phyloP scores from a whole-genome alignment of 2,797 vertebrate genomes.

The Enteromius paludinosus region DNA sequence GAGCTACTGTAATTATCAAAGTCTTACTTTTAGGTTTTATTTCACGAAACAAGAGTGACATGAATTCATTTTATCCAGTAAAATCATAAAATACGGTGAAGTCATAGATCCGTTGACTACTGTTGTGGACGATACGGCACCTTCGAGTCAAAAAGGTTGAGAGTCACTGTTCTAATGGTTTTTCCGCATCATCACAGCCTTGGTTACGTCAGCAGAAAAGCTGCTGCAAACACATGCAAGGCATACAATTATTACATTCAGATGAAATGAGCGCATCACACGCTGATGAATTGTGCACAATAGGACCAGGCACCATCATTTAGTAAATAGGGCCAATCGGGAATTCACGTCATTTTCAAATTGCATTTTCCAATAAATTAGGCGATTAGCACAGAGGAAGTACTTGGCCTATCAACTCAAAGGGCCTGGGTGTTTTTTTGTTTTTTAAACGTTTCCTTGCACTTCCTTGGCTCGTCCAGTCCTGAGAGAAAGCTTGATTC shows the following conservation, averaged over 20 bases:
- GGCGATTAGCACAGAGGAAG: slow-evolving; percentile 11
- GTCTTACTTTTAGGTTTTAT: too few relatives aligned
- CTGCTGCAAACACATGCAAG: neutral
- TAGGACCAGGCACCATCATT: slow-evolving; percentile 19
- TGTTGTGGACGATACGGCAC: neutral
- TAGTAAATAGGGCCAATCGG: slow-evolving; percentile 17
- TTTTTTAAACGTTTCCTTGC: slow-evolving; percentile 29
- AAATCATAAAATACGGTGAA: too few relatives aligned
- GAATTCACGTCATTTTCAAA: slow-evolving; percentile 13
- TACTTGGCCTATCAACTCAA: slow-evolving; percentile 19
- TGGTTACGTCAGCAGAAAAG: neutral
- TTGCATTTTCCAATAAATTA: slow-evolving; percentile 30
- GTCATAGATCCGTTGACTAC: neutral
- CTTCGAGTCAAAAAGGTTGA: neutral
- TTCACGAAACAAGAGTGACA: too few relatives aligned
- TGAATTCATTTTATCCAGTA: too few relatives aligned
- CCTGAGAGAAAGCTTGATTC: slow-evolving; percentile 58
- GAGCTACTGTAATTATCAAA: too few relatives aligned
- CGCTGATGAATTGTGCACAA: slow-evolving; percentile 15
- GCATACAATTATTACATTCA: neutral
- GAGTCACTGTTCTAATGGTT: neutral
- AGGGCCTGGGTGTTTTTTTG: neutral
- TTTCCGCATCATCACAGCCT: neutral
- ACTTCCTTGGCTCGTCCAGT: slow-evolving; percentile 42
- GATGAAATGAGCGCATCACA: slow-evolving; percentile 6